phyloP scores from a whole-genome alignment of 2,888 invertebrate genomes.

The Stictocephala bisonia region DNA sequence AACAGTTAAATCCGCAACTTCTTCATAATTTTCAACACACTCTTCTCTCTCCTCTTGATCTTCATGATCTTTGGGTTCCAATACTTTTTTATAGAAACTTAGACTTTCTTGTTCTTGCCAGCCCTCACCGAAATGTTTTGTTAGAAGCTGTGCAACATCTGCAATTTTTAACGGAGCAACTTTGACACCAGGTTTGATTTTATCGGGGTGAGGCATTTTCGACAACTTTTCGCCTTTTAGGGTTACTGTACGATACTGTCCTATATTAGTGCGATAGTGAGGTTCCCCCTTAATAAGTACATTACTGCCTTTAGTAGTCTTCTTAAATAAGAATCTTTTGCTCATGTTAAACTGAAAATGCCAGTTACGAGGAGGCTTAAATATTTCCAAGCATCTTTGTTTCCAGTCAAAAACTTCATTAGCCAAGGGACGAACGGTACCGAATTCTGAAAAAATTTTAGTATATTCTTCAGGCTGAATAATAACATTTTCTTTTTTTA shows the following conservation, averaged over 20 bases:
- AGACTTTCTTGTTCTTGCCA: not conserved
- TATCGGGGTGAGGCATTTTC: not conserved
- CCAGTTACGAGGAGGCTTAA: slow-evolving; percentile 3
- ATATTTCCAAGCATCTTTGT: not conserved
- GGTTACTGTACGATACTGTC: not conserved
- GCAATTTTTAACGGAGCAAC: not conserved
- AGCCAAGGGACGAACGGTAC: not conserved
- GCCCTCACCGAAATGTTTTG: slow-evolving; percentile 18
- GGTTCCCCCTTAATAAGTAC: not conserved
- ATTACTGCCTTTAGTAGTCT: not conserved
- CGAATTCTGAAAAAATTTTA: not conserved
- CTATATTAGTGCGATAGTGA: not conserved
- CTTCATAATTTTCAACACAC: not conserved
- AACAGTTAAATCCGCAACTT: not conserved
- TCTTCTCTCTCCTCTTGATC: not conserved
- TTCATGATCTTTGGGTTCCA: not conserved
- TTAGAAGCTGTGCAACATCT: not conserved
- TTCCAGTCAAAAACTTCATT: slow-evolving; percentile 4
- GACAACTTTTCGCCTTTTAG: not conserved
- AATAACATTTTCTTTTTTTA: slow-evolving; percentile 47
- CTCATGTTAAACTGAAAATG: slow-evolving; percentile 25
- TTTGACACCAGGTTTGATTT: not conserved
- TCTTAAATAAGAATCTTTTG: slow-evolving; percentile 22
- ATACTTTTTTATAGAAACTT: not conserved
- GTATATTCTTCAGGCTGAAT: slow-evolving; percentile 48